Conservation (phyloP, 2,888 invertebrate genomes). For the Ophonus ardosiacus region DNA sequence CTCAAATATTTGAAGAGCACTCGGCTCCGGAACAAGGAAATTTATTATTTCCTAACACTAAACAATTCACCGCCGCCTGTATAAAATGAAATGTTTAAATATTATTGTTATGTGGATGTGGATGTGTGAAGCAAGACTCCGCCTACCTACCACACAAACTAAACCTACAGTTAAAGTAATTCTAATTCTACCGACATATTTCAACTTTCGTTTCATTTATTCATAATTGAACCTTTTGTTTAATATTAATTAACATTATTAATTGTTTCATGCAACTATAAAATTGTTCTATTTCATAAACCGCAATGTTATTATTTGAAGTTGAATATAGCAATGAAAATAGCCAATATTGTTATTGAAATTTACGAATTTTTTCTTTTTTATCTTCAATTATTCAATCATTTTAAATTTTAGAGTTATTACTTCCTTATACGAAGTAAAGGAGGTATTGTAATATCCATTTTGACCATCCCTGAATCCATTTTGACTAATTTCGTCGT, state of each 20-base stretch:
- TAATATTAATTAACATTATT: not conserved
- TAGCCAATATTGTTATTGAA: no score
- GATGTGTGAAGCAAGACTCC: not conserved
- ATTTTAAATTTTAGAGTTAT: no score
- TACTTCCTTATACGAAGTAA: no score
- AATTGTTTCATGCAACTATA: not conserved
- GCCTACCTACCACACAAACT: constrained; percentile 13
- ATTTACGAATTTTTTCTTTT: no score
- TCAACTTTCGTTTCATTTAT: constrained; percentile 28
- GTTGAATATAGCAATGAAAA: no score
- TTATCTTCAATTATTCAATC: no score
- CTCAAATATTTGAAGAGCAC: constrained; percentile 63
- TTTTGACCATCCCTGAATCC: no score
- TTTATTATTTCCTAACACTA: constrained; percentile 62
- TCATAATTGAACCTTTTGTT: constrained; percentile 10
- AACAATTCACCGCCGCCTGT: constrained; percentile 50
- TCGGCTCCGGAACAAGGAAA: constrained; percentile 52
- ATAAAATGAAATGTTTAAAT: constrained; percentile 64
- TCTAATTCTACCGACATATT: constrained; percentile 33
- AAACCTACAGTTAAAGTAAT: not conserved
- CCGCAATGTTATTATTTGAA: no score
- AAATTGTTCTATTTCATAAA: no score
- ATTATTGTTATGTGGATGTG: constrained; percentile 60
- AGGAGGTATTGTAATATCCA: no score
- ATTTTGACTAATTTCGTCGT: no score